Base-by-base conservation (phyloP, 2,113 vertebrate genomes). In the Cheilinus undulatus region DNA sequence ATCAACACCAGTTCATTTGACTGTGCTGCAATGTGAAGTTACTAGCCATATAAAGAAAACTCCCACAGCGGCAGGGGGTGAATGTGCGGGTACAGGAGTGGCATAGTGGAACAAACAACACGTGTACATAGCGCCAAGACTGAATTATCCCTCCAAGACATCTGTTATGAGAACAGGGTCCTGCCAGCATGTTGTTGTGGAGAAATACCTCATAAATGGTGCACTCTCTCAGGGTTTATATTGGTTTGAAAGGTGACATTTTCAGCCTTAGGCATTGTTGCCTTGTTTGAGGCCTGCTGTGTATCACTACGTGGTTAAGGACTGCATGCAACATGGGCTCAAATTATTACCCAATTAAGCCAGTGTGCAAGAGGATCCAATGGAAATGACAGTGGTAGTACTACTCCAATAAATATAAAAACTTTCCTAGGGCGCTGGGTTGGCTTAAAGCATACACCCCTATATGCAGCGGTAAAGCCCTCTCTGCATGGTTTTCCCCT, bases 341-440 rank as follows among this genome's bases (percentile, higher is more conserved):
- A 80, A 68, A 80, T 76, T 58, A 82, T 85, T 84, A 64, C 64
- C 71, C 69, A 88, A 85, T 91, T 82, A 87, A 69, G 69, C 54
- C 58, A 69, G 48, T 26, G 23, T 70, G 23, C 52, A 61, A 67
- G 56, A 66, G 61, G 59, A 71, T 64, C 70, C 73, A 73, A 45
- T 40, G 66, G 73, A 72, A 69, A 65, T 1, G 60, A 69, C 83
- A 76, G 77, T 27, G n/a, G 53, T 67, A 64, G 51, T 7, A 27
- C 62, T 56, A 45, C 42, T 66, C 51, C 26, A 50, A 73, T 1
- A 26, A 62, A 80, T 53, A 73, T 59, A 68, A 82, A 82, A 74
- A 36, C 51, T 36, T 9, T 62, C 45, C n/a, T 7, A 2, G 5
- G 15, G 15, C 17, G 38, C 38, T 3, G 17, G 38, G 14, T 40